Evolutionary conservation across 30 jellyfish, hydroid and myxozoan species (phyloP), one percentile per base, ranked within the genome.

Genomic region (Phacellophora camtschatica): DNA sequence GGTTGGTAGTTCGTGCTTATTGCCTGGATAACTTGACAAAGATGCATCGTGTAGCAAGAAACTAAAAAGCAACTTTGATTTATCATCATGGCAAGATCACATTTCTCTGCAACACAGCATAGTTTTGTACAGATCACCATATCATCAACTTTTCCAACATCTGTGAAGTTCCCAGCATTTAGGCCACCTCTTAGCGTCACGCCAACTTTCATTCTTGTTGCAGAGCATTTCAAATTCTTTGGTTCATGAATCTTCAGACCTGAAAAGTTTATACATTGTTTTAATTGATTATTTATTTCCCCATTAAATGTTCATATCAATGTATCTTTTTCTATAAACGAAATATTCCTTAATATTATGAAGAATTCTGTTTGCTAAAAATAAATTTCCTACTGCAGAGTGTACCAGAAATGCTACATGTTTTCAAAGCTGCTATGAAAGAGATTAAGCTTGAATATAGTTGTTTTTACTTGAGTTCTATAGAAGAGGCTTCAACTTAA

Each of bases 151-250:
- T 58, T 86, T 32, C 98, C 98, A 22, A 85, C 97, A 58, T 92
- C 96, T 4, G 98, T 92, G 80, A 85, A 92, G 67, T 92, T 92
- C 13, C 98, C 98, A 1, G 98, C 92, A 37, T 84, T 68, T 33
- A 92, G 70, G 65, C 98, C 98, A 39, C 98, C 98, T 5, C 96
- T 78, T 12, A 92, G 89, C 0, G 98, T 86, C 37, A 85, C 96
- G 61, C 96, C 98, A 32, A 92, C 84, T 73, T 85, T 78, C 89
- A 92, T 82, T 80, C 91, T 86, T 0, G 96, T 85, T 46, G 96
- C 96, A 2, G 86, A 62, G 66, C 98, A 92, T 59, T 83, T 57
- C 48, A 75, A 85, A 51, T 90, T 87, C 58, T 74, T 87, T 20
- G 96, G 93, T 53, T 77, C 89, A 72, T 84, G 77, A 8, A 27